These are phyloP conservation scores for Hydropsyche tenuis DNA, from an alignment of 1,140 invertebrate genomes.

Conservation along the genomic window DNA sequence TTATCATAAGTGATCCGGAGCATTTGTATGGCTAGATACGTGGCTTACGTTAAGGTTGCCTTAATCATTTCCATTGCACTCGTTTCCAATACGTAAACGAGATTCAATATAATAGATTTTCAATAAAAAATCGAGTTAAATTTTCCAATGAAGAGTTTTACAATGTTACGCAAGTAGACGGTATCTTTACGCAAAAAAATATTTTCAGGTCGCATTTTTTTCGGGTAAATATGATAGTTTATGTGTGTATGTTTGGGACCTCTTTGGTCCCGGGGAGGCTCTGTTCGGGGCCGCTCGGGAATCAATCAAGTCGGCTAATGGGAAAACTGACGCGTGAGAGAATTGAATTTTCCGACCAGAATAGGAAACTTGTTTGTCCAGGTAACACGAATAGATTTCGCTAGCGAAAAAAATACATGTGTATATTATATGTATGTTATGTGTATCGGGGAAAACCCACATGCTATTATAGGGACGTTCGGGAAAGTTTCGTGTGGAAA, in stretches of 20 bases:
- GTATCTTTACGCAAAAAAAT: not conserved
- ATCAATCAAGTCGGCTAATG: conserved; percentile 39
- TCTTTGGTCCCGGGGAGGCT: not conserved
- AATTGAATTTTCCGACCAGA: conserved; percentile 36
- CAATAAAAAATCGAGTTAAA: not conserved
- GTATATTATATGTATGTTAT: not conserved
- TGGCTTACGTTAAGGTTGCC: conserved; percentile 2
- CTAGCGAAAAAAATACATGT: not conserved
- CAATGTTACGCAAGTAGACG: too few relatives aligned
- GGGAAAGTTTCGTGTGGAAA: conserved; percentile 20
- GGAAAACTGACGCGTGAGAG: conserved; percentile 40
- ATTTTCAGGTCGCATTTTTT: conserved; percentile 27
- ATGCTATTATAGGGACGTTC: not conserved
- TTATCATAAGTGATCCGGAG: conserved; percentile 47
- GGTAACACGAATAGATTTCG: conserved; percentile 23
- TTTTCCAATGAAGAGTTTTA: not conserved
- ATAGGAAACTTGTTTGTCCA: conserved; percentile 31
- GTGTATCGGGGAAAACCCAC: not conserved
- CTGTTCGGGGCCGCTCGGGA: conserved; percentile 15
- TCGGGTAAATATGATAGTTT: conserved; percentile 27
- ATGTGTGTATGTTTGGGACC: not conserved
- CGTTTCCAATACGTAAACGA: conserved; percentile 6
- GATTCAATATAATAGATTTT: too few relatives aligned
- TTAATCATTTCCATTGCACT: conserved; percentile 40
- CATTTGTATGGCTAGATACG: conserved; percentile 38